Conservation (phyloP, 2,888 invertebrate genomes). For the Galeopsomyia nigrocyanea region DNA sequence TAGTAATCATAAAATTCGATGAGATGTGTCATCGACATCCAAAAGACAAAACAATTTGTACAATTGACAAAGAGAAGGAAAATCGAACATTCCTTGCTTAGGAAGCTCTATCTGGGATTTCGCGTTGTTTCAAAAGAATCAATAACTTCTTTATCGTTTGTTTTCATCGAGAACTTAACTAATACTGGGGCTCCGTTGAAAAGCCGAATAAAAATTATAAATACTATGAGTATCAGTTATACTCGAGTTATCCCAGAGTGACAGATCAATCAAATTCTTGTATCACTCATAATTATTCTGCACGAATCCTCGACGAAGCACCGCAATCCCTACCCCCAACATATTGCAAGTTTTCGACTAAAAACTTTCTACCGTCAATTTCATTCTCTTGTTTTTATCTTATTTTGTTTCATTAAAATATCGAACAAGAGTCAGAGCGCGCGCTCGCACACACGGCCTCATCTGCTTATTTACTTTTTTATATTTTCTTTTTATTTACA, state of each 20-base stretch:
- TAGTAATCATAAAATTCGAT: constrained; percentile 21
- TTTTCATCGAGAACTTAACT: constrained; percentile 20
- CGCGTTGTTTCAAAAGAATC: constrained; percentile 19
- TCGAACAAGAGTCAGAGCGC: constrained; percentile 29
- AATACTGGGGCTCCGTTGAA: constrained; percentile 2
- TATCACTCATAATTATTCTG: background rate
- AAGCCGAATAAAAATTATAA: constrained; percentile 19
- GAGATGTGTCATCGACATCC: constrained; percentile 33
- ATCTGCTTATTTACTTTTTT: background rate
- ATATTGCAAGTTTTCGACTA: constrained; percentile 24
- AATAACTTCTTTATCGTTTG: constrained; percentile 14
- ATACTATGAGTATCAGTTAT: constrained; percentile 34
- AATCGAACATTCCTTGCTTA: background rate
- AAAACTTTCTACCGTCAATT: background rate
- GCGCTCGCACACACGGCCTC: constrained; percentile 19
- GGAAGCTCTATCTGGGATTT: background rate
- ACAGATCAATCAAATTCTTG: too few species aligned
- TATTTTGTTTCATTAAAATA: constrained; percentile 9
- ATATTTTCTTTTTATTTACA: constrained; percentile 34
- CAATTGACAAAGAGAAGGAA: constrained; percentile 19
- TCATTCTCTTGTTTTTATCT: background rate
- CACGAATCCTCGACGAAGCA: constrained; percentile 34
- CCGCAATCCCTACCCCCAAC: background rate
- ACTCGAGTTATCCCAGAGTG: constrained; percentile 11
- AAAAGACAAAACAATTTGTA: background rate